These are phyloP conservation scores for Meteorus sp. DNA, from an alignment of 1,140 invertebrate genomes.

Conservation along the genomic window DNA sequence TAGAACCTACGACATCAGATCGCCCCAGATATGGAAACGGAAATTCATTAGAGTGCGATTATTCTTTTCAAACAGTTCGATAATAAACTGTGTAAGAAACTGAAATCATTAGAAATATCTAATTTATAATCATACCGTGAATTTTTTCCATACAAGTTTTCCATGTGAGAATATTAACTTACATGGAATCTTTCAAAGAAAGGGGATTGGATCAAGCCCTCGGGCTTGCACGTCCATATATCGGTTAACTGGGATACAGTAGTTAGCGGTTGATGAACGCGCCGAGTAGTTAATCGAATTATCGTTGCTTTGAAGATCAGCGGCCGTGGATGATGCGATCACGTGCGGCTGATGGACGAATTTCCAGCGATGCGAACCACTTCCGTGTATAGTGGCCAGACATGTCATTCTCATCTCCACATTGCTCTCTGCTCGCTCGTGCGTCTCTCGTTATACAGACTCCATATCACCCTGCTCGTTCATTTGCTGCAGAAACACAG, in stretches of 20 bases:
- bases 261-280: conserved; percentile 56
- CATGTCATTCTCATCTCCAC: conserved; percentile 15
- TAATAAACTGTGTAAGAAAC: too few relatives aligned
- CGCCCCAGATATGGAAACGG: too few relatives aligned
- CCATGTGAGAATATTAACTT: too few relatives aligned
- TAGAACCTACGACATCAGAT: too few relatives aligned
- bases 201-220: conserved; percentile 17
- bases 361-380: conserved; percentile 55
- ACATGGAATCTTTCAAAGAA: conserved; percentile 3
- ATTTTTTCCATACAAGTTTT: too few relatives aligned
- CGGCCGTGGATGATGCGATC: conserved; percentile 58
- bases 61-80: too few relatives aligned
- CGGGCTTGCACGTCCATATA: conserved; percentile 7
- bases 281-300: conserved; percentile 56
- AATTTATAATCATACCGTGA: too few relatives aligned
- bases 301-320: conserved; percentile 60
- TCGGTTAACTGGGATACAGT: conserved; percentile 31
- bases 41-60: too few relatives aligned
- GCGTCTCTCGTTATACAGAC: conserved; percentile 6
- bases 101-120: too few relatives aligned
- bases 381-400: conserved; percentile 37
- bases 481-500: conserved; percentile 16
- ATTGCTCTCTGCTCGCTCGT: too few relatives aligned
- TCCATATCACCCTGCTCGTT: neutral
- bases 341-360: conserved; percentile 54